phyloP scores from a whole-genome alignment of 2,797 vertebrate species.

The Numenius phaeopus region DNA sequence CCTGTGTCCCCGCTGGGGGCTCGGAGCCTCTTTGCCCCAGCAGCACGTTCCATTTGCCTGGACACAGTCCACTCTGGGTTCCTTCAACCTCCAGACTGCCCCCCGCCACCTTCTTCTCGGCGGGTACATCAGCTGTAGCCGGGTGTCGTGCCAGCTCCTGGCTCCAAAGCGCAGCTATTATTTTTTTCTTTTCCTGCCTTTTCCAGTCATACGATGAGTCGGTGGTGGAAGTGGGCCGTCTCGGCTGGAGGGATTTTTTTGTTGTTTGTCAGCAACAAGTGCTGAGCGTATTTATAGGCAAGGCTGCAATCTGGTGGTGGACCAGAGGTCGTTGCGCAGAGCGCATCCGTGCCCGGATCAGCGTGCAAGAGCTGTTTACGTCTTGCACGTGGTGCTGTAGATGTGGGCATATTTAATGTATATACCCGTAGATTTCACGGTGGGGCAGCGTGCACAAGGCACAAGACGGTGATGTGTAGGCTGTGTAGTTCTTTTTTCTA shows the following conservation, averaged over 20 bases:
- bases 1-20: not conserved
- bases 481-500: fast-evolving
- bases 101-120: not conserved
- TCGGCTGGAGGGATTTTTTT: not conserved
- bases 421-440: not conserved
- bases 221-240: not conserved
- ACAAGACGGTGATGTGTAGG: not conserved
- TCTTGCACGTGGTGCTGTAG: not conserved
- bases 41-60: not conserved
- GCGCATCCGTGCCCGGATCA: not conserved
- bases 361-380: not conserved
- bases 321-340: constrained; percentile 51
- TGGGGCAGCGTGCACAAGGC: not conserved
- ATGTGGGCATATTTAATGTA: not conserved
- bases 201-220: constrained; percentile 50
- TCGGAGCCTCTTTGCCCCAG: not conserved
- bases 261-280: constrained; percentile 66
- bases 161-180: not conserved
- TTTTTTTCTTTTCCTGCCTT: not conserved
- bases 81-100: not conserved
- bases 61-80: not conserved
- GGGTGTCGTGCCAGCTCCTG: not conserved
- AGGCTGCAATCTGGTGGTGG: constrained; percentile 43
- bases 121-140: not conserved
- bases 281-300: constrained; percentile 55